Percentiles rank a stretch among this genome's conserved stretches.
These are phyloP conservation scores for Apostichopus parvimensis DNA, from an alignment of 35 echinoderm and acorn worm species.

Conservation along the genomic window DNA sequence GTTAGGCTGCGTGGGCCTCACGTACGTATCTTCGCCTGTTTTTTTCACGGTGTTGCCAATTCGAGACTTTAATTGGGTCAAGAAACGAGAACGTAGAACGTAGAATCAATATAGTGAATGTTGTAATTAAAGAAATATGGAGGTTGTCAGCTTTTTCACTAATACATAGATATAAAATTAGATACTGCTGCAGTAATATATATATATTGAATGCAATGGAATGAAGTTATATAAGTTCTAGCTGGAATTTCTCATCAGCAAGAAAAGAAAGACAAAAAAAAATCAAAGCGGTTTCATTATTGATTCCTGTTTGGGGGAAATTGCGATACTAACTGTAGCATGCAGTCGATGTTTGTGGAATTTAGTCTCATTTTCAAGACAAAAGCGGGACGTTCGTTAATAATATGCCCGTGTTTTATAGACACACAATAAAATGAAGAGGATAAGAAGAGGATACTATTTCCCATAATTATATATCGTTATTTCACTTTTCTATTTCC, in stretches of 20 bases:
- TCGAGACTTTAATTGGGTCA: constrained; percentile 43
- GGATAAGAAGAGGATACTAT: too few species aligned
- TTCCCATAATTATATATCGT: too few species aligned
- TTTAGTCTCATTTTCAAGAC: background rate
- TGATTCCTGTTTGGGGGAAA: background rate
- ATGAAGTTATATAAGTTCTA: constrained; percentile 11
- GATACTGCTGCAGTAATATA: background rate
- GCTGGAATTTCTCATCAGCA: background rate
- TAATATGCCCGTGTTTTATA: too few species aligned
- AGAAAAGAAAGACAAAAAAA: background rate
- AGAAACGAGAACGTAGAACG: constrained; percentile 29
- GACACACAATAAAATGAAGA: too few species aligned
- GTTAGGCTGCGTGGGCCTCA: too few species aligned
- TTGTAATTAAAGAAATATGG: constrained; percentile 48
- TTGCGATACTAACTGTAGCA: background rate
- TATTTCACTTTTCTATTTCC: too few species aligned
- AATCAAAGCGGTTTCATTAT: background rate
- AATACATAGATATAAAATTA: constrained; percentile 5
- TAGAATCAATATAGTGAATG: constrained; percentile 39
- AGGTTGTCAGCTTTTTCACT: constrained; percentile 34
- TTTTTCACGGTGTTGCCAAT: constrained; percentile 12
- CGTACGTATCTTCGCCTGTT: background rate
- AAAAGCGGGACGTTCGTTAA: too few species aligned
- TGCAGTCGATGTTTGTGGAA: background rate
- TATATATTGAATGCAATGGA: constrained; percentile 11